Percentiles rank a stretch among this genome's conserved stretches.
These are phyloP conservation scores for Scophthalmus maximus DNA, from an alignment of 2,113 vertebrate species.

Conservation along the genomic window DNA sequence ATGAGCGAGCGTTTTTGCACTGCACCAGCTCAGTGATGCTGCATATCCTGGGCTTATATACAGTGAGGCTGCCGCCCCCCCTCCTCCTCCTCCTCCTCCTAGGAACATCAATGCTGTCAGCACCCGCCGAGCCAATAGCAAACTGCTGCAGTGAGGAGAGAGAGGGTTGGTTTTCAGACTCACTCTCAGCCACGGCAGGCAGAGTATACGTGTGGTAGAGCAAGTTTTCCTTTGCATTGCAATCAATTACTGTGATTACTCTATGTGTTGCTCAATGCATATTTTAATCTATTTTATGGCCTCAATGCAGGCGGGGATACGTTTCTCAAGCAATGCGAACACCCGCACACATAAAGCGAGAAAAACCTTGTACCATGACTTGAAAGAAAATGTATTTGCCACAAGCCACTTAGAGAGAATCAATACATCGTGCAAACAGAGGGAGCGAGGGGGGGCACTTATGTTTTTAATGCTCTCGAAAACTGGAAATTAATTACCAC, in stretches of 20 bases:
- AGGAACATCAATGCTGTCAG: constrained; percentile 69
- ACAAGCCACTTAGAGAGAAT: constrained; percentile 17
- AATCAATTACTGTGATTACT: background rate
- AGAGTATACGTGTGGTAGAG: constrained; percentile 42
- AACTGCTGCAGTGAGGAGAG: constrained; percentile 74
- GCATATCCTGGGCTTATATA: constrained; percentile 83
- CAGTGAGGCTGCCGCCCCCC: constrained; percentile 31
- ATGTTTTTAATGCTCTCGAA: constrained; percentile 17
- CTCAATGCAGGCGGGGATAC: background rate
- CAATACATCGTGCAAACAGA: constrained; percentile 20
- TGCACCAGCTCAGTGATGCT: constrained; percentile 86
- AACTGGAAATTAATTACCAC: background rate
- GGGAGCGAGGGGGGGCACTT: background rate
- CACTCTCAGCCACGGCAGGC: constrained; percentile 34
- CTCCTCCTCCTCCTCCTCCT: constrained; percentile 32
- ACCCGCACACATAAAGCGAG: background rate
- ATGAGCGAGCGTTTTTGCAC: constrained; percentile 81
- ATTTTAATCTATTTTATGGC: background rate
- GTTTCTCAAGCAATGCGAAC: background rate
- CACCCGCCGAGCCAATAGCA: constrained; percentile 78
- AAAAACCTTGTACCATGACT: background rate
- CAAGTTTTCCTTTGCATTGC: constrained; percentile 16
- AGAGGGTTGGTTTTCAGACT: constrained; percentile 64
- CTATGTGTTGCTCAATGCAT: background rate
- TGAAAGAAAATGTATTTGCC: constrained; percentile 40